Conservation (phyloP, 2,888 invertebrate species). For the Drosophila greeni region DNA sequence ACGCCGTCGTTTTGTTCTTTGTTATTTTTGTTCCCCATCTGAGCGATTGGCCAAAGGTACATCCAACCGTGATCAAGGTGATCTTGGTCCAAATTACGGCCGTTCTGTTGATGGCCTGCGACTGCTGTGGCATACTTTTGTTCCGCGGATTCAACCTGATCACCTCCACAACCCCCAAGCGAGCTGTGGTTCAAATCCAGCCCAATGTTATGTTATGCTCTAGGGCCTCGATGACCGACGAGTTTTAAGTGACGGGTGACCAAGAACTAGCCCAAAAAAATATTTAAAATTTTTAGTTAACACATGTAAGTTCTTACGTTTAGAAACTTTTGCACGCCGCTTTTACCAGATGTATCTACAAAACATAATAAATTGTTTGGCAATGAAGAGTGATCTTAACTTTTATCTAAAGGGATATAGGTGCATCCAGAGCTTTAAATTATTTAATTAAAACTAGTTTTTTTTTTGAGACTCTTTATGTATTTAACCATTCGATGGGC, state of each 20-base stretch:
- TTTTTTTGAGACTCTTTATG: constrained; percentile 7
- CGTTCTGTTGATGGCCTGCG: constrained; percentile 11
- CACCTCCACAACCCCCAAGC: neutral
- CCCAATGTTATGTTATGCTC: neutral
- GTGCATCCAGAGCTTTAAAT: no score
- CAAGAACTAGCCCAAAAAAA: neutral
- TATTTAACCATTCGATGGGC: constrained; percentile 22
- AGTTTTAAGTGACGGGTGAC: neutral
- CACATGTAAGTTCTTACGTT: neutral
- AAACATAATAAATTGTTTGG: neutral
- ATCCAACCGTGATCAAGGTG: constrained; percentile 78
- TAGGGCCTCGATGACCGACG: neutral
- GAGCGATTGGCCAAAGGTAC: constrained; percentile 97
- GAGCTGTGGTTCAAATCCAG: neutral
- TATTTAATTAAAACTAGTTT: neutral
- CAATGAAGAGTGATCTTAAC: neutral
- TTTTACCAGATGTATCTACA: neutral
- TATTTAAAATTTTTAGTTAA: constrained; percentile 11
- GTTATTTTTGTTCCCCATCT: constrained; percentile 91
- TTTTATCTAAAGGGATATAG: no score
- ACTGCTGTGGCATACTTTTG: neutral
- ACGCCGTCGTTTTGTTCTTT: constrained; percentile 90
- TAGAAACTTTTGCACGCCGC: neutral
- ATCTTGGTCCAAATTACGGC: constrained; percentile 1
- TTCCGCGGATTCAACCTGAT: constrained; percentile 6